Evolutionary conservation across 2,888 invertebrate genomes (phyloP).

Genomic region (Acanthosepion lycidas): DNA sequence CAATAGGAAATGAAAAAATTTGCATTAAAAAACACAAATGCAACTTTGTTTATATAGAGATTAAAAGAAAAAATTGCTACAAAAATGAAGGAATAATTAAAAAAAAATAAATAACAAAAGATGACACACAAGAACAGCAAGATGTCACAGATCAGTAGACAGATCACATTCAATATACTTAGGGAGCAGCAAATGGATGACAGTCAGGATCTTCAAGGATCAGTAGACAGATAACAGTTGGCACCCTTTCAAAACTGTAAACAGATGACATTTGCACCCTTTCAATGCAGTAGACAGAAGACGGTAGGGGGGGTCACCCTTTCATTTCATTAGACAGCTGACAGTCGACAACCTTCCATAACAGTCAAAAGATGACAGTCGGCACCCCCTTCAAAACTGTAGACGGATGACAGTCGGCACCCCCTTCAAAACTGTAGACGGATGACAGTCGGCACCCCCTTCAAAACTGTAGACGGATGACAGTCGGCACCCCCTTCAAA

Average conservation of each 20-base stretch:
- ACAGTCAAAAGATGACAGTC: no score
- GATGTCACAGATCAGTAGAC: no score
- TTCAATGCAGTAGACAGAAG: neutral
- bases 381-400: no score
- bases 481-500: no score
- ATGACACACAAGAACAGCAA: no score
- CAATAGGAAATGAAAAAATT: no score
- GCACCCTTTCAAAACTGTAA: neutral
- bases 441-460: no score
- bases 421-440: no score
- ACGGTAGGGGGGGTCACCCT: neutral
- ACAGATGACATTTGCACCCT: neutral
- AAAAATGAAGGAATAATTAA: neutral
- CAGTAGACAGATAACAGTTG: neutral
- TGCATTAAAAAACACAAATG: neutral
- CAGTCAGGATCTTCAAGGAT: neutral
- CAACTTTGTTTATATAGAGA: neutral
- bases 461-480: no score
- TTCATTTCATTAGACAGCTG: neutral
- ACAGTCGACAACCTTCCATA: neutral
- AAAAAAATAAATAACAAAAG: no score
- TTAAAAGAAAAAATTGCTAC: neutral
- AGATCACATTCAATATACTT: neutral
- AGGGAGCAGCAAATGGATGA: neutral
- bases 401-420: no score